Evolutionary conservation across 2,113 vertebrate species (phyloP), one percentile per base, ranked within the genome.

Genomic region (Poecile atricapillus): DNA sequence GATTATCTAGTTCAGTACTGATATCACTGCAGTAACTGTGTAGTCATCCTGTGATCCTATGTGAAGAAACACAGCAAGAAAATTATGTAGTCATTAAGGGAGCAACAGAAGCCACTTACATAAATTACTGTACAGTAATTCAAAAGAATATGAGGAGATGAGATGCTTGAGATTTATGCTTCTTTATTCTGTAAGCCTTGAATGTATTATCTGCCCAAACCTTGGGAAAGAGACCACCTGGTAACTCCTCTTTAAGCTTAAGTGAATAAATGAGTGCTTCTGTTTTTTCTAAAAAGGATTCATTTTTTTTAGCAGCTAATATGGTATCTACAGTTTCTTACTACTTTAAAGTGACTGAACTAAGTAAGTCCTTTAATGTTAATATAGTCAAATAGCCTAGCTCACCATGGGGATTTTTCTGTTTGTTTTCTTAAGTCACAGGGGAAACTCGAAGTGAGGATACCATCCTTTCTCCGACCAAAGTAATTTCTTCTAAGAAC

Each of bases 21-120:
- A 93, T 93, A 97, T 91, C 91, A 90, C 83, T 93, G 84, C 96
- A 83, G 96, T 88, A 96, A 91, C 94, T 97, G 79, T 94, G 93
- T 95, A 97, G 94, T 95, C 78, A 94, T 96, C 70, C 68, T 97
- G 81, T 94, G 95, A 96, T 97, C 96, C 96, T 97, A 87, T 87
- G 82, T 77, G 96, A 95, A 73, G 95, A 95, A 94, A 96, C 89
- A 97, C 65, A 97, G 83, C 65, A 91, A 97, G 78, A 97, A 90
- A 95, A 92, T 65, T 4, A 73, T 47, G 60, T 35, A 86, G 60
- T 93, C 89, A 94, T 94, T 97, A 86, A 96, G 78, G 71, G 39
- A 92, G 83, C 80, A 97, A 83, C 23, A 95, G 90, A 93, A 91
- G 73, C 64, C 86, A 87, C 84, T 96, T 95, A 91, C 19, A 93